Conservation (phyloP, 2,888 invertebrate genomes). For the Kuschelorhynchus macadamiae region DNA sequence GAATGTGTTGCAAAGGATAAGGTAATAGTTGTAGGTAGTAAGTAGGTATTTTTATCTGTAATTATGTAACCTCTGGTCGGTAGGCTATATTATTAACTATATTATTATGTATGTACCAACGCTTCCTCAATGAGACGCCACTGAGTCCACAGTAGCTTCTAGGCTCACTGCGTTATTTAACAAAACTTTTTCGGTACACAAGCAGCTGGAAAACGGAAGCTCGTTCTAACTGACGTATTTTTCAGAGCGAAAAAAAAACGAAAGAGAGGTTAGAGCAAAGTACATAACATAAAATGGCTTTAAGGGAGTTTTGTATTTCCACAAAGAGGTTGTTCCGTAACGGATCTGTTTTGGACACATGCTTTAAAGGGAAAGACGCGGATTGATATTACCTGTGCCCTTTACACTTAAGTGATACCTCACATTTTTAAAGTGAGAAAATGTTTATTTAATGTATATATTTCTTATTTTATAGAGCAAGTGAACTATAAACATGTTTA, state of each 20-base stretch:
- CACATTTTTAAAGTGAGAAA: constrained; percentile 6
- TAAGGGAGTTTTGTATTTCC: constrained; percentile 42
- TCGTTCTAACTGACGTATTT: constrained; percentile 33
- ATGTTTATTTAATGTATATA: too few species aligned
- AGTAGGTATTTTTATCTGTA: too few species aligned
- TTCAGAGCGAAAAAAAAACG: constrained; percentile 23
- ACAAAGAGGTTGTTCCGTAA: constrained; percentile 39
- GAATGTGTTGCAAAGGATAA: too few species aligned
- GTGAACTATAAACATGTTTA: too few species aligned
- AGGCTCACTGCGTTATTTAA: constrained; percentile 28
- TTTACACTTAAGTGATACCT: constrained; percentile 27
- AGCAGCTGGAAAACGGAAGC: constrained; percentile 22
- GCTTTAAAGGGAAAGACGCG: constrained; percentile 30
- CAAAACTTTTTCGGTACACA: constrained; percentile 25
- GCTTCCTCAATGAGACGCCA: constrained; percentile 2
- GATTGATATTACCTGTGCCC: constrained; percentile 34
- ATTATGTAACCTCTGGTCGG: too few species aligned
- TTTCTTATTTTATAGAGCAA: too few species aligned
- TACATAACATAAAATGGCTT: constrained; percentile 43
- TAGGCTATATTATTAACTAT: too few species aligned
- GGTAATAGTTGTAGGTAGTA: too few species aligned
- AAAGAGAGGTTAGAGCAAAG: constrained; percentile 34
- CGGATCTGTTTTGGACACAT: constrained; percentile 41
- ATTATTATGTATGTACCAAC: too few species aligned
- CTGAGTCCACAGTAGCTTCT: constrained; percentile 20